These are phyloP conservation scores for Umimayanthus kanabou DNA, from an alignment of 92 coral and sea anemone genomes.

Conservation along the genomic window DNA sequence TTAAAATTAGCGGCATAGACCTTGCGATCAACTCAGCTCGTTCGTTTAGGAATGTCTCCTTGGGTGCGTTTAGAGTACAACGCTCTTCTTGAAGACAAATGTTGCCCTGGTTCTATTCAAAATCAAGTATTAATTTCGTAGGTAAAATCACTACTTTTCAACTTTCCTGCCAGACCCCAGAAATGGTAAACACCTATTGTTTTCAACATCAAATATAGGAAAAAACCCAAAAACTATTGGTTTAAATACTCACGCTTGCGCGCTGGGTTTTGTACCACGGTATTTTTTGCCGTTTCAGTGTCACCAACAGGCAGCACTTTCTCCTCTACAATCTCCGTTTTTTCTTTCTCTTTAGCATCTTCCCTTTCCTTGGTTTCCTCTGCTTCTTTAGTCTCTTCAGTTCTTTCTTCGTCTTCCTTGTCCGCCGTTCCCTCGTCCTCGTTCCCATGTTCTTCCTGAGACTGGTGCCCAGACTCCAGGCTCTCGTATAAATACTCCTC, in stretches of 20 bases:
- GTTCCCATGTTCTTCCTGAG: neutral
- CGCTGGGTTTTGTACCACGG: slow-evolving; percentile 34
- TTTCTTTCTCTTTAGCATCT: neutral
- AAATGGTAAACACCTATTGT: neutral
- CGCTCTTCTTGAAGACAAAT: too few relatives aligned
- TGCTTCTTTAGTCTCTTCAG: slow-evolving; percentile 33
- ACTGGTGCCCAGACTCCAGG: slow-evolving; percentile 38
- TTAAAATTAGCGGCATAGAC: too few relatives aligned
- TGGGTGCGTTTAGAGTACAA: too few relatives aligned
- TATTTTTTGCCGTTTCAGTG: slow-evolving; percentile 20
- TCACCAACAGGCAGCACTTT: neutral
- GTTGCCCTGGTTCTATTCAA: too few relatives aligned
- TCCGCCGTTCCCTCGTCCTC: neutral
- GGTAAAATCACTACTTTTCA: too few relatives aligned
- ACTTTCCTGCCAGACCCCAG: neutral
- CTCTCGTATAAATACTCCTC: neutral
- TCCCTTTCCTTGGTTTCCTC: slow-evolving; percentile 10
- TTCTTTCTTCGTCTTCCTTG: slow-evolving; percentile 18
- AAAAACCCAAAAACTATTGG: too few relatives aligned
- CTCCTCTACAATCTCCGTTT: neutral
- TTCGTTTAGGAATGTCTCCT: too few relatives aligned
- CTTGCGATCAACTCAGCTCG: too few relatives aligned
- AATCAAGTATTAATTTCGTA: too few relatives aligned
- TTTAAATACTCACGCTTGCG: slow-evolving; percentile 49
- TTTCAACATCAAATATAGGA: neutral